phyloP scores from a whole-genome alignment of 2,113 vertebrate genomes.

The Onychostoma macrolepis region DNA sequence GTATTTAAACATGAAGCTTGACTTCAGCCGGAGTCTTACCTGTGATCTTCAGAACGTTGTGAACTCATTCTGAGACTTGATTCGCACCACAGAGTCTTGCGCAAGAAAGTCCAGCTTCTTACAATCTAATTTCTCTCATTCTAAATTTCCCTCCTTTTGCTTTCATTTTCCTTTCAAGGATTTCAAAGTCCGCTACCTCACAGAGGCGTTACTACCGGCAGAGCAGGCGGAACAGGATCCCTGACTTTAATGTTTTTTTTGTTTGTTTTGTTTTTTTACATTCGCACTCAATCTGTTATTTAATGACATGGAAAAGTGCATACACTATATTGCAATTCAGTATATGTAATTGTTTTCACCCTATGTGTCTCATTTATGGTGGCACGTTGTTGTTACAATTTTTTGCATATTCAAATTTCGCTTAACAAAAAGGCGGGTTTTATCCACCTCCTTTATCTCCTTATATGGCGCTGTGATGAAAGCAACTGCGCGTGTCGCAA shows the following conservation, averaged over 20 bases:
- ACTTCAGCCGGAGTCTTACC: neutral
- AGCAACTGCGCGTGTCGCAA: neutral
- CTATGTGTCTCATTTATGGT: neutral
- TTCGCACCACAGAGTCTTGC: neutral
- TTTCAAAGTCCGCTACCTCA: neutral
- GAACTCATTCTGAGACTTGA: neutral
- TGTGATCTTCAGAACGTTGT: neutral
- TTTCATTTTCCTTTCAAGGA: neutral
- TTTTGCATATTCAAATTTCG: neutral
- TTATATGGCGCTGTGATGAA: neutral
- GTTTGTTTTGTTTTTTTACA: too few species aligned
- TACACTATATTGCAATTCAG: neutral
- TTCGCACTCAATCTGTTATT: neutral
- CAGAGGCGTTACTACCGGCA: neutral
- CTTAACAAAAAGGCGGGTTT: neutral
- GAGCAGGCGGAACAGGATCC: neutral
- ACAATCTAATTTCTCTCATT: neutral
- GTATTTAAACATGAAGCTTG: neutral
- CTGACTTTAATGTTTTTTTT: neutral
- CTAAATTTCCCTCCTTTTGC: neutral
- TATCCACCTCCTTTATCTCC: neutral
- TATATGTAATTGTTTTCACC: neutral
- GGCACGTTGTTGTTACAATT: neutral
- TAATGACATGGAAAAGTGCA: neutral
- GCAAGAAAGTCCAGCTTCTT: neutral